phyloP scores from a whole-genome alignment of 2,888 invertebrate species.

The Timandra comae region DNA sequence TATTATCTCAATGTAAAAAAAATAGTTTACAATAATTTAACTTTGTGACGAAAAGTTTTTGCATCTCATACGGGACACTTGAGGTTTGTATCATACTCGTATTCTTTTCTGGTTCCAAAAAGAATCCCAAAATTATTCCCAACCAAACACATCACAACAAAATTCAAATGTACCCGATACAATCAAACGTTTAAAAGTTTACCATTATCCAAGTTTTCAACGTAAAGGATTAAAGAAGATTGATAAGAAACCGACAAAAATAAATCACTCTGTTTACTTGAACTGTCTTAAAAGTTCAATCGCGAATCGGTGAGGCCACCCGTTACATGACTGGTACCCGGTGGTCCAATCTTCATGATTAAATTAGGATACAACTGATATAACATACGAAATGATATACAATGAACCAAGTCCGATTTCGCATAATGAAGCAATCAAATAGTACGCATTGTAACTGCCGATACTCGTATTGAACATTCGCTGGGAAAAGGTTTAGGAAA shows the following conservation, averaged over 20 bases:
- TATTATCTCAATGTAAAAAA: too few species aligned
- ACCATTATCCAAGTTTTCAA: too few species aligned
- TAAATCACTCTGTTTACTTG: slow-evolving; percentile 39
- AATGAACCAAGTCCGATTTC: slow-evolving; percentile 59
- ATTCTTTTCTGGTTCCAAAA: too few species aligned
- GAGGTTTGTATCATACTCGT: too few species aligned
- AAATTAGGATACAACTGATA: slow-evolving; percentile 72
- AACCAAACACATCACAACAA: too few species aligned
- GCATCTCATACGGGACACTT: too few species aligned
- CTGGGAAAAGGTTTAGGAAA: slow-evolving; percentile 32
- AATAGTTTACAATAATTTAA: too few species aligned
- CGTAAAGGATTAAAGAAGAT: slow-evolving; percentile 6
- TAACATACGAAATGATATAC: slow-evolving; percentile 74
- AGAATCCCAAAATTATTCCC: too few species aligned
- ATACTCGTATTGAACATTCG: too few species aligned
- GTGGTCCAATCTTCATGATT: slow-evolving; percentile 76
- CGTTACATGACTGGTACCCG: slow-evolving; percentile 55
- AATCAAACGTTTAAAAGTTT: too few species aligned
- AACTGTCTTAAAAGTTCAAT: slow-evolving; percentile 56
- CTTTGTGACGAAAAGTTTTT: too few species aligned
- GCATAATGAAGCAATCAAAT: slow-evolving; percentile 76
- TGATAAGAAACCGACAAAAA: slow-evolving; percentile 31
- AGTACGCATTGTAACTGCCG: slow-evolving; percentile 55
- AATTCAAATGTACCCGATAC: slow-evolving; percentile 5
- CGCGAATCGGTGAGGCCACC: slow-evolving; percentile 54